phyloP scores from a whole-genome alignment of 2,797 vertebrate species.

The Tympanoctomys barrerae region DNA sequence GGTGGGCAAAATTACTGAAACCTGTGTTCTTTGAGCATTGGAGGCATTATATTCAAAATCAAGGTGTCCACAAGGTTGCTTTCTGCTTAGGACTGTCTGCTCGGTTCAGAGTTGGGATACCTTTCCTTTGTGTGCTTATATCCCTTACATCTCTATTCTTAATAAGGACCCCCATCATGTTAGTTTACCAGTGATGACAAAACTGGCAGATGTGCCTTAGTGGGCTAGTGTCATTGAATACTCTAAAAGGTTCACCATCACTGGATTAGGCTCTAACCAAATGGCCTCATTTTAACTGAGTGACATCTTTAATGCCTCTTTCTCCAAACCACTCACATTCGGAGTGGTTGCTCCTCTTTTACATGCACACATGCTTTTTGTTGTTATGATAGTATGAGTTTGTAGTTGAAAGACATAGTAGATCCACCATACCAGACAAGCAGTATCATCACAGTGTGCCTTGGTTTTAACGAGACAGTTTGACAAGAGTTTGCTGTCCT shows the following conservation, averaged over 20 bases:
- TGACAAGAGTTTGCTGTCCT: neutral
- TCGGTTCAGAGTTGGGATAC: neutral
- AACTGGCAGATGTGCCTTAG: neutral
- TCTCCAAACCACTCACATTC: neutral
- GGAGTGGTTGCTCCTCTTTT: neutral
- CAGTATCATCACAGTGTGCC: neutral
- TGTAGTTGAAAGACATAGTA: neutral
- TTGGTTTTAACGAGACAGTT: conserved; percentile 13
- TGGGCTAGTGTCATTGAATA: neutral
- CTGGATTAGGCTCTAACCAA: neutral
- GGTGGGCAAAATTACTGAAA: neutral
- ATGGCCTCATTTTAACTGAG: neutral
- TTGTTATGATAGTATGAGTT: neutral
- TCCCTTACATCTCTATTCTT: neutral
- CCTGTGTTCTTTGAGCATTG: neutral
- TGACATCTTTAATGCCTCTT: neutral
- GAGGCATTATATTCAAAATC: neutral
- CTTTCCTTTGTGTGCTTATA: neutral
- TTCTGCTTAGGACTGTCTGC: neutral
- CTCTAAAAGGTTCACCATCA: neutral
- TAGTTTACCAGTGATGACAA: neutral
- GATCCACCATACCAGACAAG: neutral
- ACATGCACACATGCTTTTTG: neutral
- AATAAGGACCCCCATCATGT: neutral
- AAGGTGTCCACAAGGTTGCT: neutral